phyloP scores from a whole-genome alignment of 2,797 vertebrate genomes.

The Neosalanx taihuensis region DNA sequence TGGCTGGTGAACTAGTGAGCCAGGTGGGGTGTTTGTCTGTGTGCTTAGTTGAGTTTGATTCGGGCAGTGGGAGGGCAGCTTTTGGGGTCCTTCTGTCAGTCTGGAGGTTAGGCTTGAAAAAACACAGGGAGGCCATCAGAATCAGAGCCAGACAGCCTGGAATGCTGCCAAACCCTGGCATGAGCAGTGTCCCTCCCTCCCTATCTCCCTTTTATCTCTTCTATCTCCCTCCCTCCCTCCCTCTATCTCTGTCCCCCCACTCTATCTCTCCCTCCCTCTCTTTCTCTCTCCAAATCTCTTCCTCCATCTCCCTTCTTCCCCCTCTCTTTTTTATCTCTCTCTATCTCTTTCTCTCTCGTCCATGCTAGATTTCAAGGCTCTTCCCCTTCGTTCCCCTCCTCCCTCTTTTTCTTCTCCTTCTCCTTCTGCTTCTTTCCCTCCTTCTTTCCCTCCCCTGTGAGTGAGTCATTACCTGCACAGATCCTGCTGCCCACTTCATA shows the following conservation, averaged over 20 bases:
- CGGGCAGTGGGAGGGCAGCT: conserved; percentile 46
- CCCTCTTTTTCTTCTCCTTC: conserved; percentile 34
- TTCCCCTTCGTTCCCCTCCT: neutral
- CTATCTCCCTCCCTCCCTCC: conserved; percentile 15
- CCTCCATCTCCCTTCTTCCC: conserved; percentile 27
- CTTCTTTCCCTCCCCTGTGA: conserved; percentile 35
- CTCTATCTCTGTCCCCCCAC: conserved; percentile 30
- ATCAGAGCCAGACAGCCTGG: conserved; percentile 72
- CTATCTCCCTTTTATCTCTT: conserved; percentile 17
- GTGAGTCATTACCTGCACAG: conserved; percentile 55
- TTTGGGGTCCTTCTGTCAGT: conserved; percentile 44
- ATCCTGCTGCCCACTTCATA: conserved; percentile 39
- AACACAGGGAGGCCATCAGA: conserved; percentile 59
- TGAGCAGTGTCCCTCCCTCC: conserved; percentile 40
- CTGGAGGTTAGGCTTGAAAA: conserved; percentile 57
- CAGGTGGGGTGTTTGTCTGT: conserved; percentile 4
- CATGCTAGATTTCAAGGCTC: neutral
- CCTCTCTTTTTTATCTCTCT: conserved; percentile 27
- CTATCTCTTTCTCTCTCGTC: conserved; percentile 18
- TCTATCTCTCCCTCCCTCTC: no score
- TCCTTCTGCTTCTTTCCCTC: conserved; percentile 37
- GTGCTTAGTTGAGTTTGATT: conserved; percentile 35
- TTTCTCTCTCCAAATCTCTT: no score
- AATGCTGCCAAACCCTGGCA: conserved; percentile 69
- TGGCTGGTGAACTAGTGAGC: neutral